Conservation (phyloP, 2,888 invertebrate species). For the Phyllotreta striolata region DNA sequence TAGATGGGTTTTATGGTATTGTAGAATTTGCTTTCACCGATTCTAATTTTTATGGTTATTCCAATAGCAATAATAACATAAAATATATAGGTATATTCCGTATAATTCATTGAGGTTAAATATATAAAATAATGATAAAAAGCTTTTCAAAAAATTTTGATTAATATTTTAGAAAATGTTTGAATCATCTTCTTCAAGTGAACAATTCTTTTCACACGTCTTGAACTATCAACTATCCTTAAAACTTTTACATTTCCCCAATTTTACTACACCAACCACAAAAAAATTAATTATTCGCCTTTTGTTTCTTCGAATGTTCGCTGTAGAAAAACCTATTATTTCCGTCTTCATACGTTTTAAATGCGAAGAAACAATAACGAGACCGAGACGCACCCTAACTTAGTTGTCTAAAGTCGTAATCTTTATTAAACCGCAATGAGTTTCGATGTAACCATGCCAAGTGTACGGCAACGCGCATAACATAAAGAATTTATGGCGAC, state of each 20-base stretch:
- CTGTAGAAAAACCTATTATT: neutral
- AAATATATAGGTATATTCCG: neutral
- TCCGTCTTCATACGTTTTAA: conserved; percentile 3
- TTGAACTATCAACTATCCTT: too few species aligned
- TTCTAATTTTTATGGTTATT: conserved; percentile 10
- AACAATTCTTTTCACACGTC: too few species aligned
- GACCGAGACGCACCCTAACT: conserved; percentile 14
- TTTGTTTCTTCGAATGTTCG: too few species aligned
- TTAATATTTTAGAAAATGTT: too few species aligned
- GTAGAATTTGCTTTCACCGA: neutral
- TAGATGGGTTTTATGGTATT: conserved; percentile 16
- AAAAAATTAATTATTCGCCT: too few species aligned
- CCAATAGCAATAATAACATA: neutral
- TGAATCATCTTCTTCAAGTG: too few species aligned
- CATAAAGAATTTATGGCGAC: conserved; percentile 33
- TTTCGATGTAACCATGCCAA: conserved; percentile 21
- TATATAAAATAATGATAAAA: too few species aligned
- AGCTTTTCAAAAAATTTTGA: too few species aligned
- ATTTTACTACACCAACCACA: too few species aligned
- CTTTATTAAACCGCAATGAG: conserved; percentile 14
- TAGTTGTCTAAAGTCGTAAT: conserved; percentile 13
- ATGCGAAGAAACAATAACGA: conserved; percentile 14
- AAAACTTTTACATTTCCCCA: too few species aligned
- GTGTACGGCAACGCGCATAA: conserved; percentile 28
- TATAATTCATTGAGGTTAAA: too few species aligned